Base-by-base conservation (phyloP, 2,888 invertebrate genomes). In the Ophraella communa region DNA sequence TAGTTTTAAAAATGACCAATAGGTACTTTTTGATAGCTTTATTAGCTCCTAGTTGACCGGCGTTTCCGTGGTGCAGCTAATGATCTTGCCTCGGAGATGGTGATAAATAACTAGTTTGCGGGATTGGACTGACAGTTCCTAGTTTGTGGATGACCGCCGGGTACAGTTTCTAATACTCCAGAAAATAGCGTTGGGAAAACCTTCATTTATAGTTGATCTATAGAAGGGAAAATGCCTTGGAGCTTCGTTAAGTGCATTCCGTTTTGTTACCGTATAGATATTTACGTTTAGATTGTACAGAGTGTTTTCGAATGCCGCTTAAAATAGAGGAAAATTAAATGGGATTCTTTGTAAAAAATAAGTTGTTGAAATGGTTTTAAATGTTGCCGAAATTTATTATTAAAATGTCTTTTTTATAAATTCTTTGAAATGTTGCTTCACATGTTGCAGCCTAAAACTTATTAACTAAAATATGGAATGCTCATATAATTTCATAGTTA, bases 21-120 rank as follows among this genome's bases (percentile, higher is more conserved):
- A 75, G 76, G 74, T 74, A 74, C 71, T 74, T 76, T 75, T 73
- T 76, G 77, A 78, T 77, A 76, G 79, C 76, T 79, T 78, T 79
- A 79, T 79, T 78, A 78, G 75, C 76, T 76, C 71, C 71, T 69
- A 45, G 75, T 75, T 74, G 77, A 76, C 75, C 74, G 49, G 49
- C 49, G 73, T 60, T 73, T 74, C 71, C 74, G 73, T 69, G 74
- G 70, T 73, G 71, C 73, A 75, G 77, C 77, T 78, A 77, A 77
- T 76, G 77, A 72, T 66, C 67, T 60, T 59, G 68, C 73, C 73
- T 73, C 70, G 73, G 77, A 77, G 76, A 78, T 75, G 76, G 73
- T 74, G 74, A 78, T 79, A 79, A 79, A 79, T 79, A 78, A 78
- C 75, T 73, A 72, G 74, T 73, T 73, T 73, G 72, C 67, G 74